Conservation (phyloP, 2,113 vertebrate genomes). For the Neodon shergylaensis region DNA sequence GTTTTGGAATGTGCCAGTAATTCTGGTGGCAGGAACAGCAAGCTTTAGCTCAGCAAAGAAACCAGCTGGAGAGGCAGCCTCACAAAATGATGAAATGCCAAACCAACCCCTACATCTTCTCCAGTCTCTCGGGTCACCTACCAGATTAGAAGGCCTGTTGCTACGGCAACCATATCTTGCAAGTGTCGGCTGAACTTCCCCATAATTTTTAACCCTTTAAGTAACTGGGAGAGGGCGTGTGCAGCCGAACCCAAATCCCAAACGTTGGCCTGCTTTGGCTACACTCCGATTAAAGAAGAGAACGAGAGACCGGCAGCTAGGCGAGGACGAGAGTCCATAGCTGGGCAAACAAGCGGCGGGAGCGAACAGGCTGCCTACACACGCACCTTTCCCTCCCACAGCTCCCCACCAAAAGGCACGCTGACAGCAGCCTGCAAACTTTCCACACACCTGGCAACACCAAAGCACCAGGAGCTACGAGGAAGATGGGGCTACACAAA, state of each 20-base stretch:
- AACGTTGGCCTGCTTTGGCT: constrained; percentile 25
- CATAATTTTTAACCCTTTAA: constrained; percentile 91
- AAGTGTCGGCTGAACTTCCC: constrained; percentile 91
- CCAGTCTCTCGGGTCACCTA: constrained; percentile 95
- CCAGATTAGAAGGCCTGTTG: constrained; percentile 95
- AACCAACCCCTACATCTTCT: constrained; percentile 89
- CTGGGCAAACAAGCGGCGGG: neutral
- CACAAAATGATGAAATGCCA: constrained; percentile 92
- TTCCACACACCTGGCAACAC: constrained; percentile 77
- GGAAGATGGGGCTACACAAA: constrained; percentile 74
- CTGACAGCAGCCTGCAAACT: constrained; percentile 74
- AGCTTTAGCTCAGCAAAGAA: constrained; percentile 85
- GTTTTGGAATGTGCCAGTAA: constrained; percentile 85
- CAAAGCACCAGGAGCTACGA: neutral
- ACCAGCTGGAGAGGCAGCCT: constrained; percentile 90
- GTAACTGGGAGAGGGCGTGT: constrained; percentile 47
- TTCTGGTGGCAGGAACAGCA: constrained; percentile 81
- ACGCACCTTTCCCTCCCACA: constrained; percentile 68
- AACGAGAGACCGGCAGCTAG: neutral
- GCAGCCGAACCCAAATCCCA: neutral
- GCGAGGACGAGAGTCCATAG: constrained; percentile 57
- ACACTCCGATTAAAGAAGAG: constrained; percentile 31
- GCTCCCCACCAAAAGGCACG: constrained; percentile 30
- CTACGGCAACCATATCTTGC: constrained; percentile 95
- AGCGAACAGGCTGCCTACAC: neutral